Percentiles rank a stretch among this genome's conserved stretches.
phyloP scores from a whole-genome alignment of 2,113 vertebrate genomes.

The Tinamus guttatus region DNA sequence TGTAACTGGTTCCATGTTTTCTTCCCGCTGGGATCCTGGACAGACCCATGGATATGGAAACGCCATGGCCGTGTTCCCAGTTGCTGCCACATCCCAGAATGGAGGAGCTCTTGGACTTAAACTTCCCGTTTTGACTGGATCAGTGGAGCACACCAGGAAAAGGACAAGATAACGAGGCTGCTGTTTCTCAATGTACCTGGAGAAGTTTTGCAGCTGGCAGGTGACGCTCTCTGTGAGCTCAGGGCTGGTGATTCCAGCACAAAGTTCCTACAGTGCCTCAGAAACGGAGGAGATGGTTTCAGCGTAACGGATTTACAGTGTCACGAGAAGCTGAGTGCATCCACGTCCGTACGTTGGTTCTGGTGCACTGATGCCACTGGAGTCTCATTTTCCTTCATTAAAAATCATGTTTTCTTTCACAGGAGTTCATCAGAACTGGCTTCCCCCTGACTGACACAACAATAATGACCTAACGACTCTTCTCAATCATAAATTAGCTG shows the following conservation, averaged over 20 bases:
- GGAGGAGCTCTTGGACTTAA: not conserved
- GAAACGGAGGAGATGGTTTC: not conserved
- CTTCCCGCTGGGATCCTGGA: not conserved
- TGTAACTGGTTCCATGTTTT: not conserved
- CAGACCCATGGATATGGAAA: accelerated
- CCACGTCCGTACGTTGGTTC: not conserved
- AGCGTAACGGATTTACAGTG: not conserved
- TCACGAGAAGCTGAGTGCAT: not conserved
- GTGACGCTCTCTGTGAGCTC: not conserved
- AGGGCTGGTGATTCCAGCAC: not conserved
- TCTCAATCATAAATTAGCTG: not conserved
- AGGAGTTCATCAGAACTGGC: not conserved
- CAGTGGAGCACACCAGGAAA: not conserved
- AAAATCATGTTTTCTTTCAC: not conserved
- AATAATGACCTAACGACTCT: not conserved
- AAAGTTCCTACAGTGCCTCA: not conserved
- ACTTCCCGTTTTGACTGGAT: not conserved
- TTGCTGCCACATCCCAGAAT: not conserved
- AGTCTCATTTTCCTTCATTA: not conserved
- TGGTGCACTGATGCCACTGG: not conserved
- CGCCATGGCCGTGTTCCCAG: not conserved
- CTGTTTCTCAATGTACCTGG: not conserved
- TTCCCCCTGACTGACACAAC: not conserved
- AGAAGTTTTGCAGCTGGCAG: not conserved
- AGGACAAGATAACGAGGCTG: not conserved